These are phyloP conservation scores for Heliconius hortense DNA, from an alignment of 2,888 invertebrate genomes.

Conservation along the genomic window DNA sequence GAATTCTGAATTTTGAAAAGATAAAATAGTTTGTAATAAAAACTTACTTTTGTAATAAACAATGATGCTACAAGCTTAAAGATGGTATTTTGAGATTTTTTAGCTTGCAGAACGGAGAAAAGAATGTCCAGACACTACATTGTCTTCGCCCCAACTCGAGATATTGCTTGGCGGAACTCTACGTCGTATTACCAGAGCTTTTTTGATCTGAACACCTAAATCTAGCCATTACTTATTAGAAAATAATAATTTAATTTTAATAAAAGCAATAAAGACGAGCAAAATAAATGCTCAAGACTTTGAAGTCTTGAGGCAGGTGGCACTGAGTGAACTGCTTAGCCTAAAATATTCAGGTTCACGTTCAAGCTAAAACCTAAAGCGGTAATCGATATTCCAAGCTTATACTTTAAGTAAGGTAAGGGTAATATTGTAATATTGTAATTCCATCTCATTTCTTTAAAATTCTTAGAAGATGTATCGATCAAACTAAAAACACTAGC, in stretches of 20 bases:
- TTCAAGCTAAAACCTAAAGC: slow-evolving; percentile 13
- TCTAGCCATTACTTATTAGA: neutral
- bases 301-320: slow-evolving; percentile 4
- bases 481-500: neutral
- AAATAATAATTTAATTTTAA: neutral
- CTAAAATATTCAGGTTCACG: slow-evolving; percentile 17
- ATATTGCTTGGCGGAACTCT: neutral
- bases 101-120: too few relatives aligned
- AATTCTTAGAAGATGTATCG: neutral
- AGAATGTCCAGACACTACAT: too few relatives aligned
- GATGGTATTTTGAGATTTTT: too few relatives aligned
- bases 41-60: neutral
- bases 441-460: neutral
- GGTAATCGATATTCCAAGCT: slow-evolving; percentile 19
- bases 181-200: neutral
- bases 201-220: neutral
- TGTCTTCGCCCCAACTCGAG: too few relatives aligned
- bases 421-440: neutral
- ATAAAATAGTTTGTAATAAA: slow-evolving; percentile 1
- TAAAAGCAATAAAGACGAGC: neutral
- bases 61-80: too few relatives aligned
- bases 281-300: slow-evolving; percentile 10
- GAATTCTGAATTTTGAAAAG: neutral
- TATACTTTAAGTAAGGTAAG: neutral
- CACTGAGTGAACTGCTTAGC: slow-evolving; percentile 7